Conservation (phyloP, 2,113 vertebrate genomes). For the Hiodon tergisus region DNA sequence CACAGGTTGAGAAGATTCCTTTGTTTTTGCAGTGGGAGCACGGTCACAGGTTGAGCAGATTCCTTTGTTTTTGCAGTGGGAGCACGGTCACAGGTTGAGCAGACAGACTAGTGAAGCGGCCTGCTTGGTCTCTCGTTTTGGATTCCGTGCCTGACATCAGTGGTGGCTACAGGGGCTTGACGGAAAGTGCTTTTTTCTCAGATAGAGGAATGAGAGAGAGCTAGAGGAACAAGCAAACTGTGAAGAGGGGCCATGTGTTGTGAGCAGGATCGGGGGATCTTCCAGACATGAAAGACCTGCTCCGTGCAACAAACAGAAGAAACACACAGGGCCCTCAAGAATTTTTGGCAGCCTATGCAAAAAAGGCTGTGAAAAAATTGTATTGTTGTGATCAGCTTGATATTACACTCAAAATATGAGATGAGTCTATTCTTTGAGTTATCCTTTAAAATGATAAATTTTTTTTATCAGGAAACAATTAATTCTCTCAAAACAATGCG, state of each 20-base stretch:
- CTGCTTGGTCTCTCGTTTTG: not conserved
- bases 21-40: no score
- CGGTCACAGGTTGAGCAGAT: no score
- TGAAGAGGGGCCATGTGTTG: constrained; percentile 6
- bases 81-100: no score
- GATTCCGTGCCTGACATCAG: not conserved
- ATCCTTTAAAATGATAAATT: no score
- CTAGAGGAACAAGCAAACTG: not conserved
- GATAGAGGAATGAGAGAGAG: not conserved
- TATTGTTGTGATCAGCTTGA: no score
- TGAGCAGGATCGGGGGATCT: not conserved
- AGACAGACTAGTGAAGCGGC: no score
- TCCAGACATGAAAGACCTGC: constrained; percentile 6
- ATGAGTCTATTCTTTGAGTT: no score
- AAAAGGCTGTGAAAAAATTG: not conserved
- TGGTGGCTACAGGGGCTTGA: not conserved
- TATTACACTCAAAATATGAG: no score
- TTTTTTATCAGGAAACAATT: no score
- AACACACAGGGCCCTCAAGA: not conserved
- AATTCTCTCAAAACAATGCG: no score
- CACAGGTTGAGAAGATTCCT: no score
- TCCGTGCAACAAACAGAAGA: constrained; percentile 1
- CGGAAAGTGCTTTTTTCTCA: not conserved
- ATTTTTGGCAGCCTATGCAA: not conserved
- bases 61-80: no score